These are phyloP conservation scores for Bombus cullumanus DNA, from an alignment of 1,140 invertebrate genomes.

Conservation along the genomic window DNA sequence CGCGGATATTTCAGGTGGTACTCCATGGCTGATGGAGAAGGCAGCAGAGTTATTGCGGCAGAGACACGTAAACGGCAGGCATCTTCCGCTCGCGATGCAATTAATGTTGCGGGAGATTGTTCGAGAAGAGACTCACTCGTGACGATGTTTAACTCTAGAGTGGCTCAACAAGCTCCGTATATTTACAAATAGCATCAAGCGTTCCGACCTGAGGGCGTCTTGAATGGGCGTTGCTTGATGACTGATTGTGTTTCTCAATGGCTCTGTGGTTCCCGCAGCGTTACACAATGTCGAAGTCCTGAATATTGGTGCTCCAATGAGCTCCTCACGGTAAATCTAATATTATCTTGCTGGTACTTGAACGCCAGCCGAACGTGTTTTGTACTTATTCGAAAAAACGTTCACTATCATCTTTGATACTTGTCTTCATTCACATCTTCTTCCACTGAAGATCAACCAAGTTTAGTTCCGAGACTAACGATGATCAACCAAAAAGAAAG, in stretches of 20 bases:
- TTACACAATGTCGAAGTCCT: background rate
- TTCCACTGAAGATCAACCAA: background rate
- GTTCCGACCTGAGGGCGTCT: background rate
- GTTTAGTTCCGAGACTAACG: background rate
- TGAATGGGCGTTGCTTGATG: slow-evolving; percentile 7
- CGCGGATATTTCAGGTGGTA: background rate
- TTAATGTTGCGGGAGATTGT: background rate
- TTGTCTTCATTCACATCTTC: background rate
- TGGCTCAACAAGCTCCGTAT: background rate
- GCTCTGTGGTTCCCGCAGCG: background rate
- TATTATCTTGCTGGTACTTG: background rate
- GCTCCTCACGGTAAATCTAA: background rate
- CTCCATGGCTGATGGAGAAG: too few species aligned
- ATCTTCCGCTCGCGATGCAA: background rate
- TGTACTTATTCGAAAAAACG: background rate
- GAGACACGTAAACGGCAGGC: background rate
- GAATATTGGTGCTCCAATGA: background rate
- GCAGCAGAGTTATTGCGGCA: background rate
- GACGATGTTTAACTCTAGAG: slow-evolving; percentile 7
- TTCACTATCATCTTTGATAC: background rate
- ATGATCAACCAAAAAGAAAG: background rate
- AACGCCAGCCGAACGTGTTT: background rate
- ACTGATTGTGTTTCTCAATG: slow-evolving; percentile 29
- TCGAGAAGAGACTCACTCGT: background rate
- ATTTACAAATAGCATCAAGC: slow-evolving; percentile 21